Conservation (phyloP, 2,888 invertebrate genomes). For the Thecocarcelia acutangulata region DNA sequence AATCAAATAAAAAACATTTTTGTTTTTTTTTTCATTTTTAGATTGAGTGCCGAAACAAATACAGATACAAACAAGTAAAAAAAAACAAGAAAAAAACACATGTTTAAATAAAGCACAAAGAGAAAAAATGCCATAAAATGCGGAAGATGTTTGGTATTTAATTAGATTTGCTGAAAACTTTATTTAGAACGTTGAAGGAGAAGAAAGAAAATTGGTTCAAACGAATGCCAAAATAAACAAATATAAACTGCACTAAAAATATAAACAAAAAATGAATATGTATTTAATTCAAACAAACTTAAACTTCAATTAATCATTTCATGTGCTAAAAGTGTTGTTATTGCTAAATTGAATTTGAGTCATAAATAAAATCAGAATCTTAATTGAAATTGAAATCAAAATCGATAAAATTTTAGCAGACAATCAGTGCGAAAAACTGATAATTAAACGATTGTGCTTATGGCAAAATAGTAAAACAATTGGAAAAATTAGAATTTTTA, state of each 20-base stretch:
- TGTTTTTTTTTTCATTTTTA: neutral
- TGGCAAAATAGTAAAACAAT: neutral
- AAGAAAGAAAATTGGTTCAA: neutral
- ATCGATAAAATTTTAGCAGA: constrained; percentile 21
- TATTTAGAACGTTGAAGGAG: constrained; percentile 8
- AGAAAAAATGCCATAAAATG: constrained; percentile 9
- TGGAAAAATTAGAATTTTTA: neutral
- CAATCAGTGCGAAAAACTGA: constrained; percentile 1
- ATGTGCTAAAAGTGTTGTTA: neutral
- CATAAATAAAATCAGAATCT: constrained; percentile 6
- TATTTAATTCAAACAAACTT: neutral
- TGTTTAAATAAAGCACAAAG: neutral
- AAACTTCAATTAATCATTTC: constrained; percentile 12
- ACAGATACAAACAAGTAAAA: constrained; percentile 1
- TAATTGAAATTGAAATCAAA: constrained; percentile 14
- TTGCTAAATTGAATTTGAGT: neutral
- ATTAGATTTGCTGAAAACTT: constrained; percentile 24
- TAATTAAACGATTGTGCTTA: constrained; percentile 6
- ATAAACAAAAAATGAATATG: neutral
- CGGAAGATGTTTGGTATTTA: constrained; percentile 27
- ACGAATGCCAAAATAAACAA: neutral
- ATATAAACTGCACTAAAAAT: neutral
- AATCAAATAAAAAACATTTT: constrained; percentile 15
- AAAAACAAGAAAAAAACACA: neutral
- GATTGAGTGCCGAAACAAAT: neutral